Evolutionary conservation across 2,888 invertebrate species (phyloP), one percentile per base, ranked within the genome.

Genomic region (Crocallis elinguaria): DNA sequence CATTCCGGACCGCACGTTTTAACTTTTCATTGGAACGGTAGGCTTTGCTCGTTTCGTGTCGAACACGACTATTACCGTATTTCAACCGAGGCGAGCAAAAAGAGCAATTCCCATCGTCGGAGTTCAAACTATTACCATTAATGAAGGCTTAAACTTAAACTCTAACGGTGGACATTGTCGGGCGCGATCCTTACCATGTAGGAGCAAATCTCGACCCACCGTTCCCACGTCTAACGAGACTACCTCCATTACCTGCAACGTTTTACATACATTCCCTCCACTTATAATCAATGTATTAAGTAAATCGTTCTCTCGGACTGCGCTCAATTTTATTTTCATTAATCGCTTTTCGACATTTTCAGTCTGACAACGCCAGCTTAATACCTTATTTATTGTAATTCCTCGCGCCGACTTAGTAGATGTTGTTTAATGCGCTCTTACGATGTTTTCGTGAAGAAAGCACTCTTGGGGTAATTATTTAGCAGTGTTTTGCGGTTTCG

Each of bases 201-300:
- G 75, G 69, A 77, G 73, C 76, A 60, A 62, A 66, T 64, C 60
- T 64, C 68, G 60, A 62, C 57, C 64, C 66, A 57, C 56, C 78
- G 75, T 89, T 90, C 91, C 91, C 90, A 90, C 88, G 88, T 88
- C 85, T 89, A 91, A 91, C 88, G 79, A 89, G 88, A 75, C 88
- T 84, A 77, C 84, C 82, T 77, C 84, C 82, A 90, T 88, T 90
- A 88, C 87, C 79, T 78, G 71, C 77, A 76, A 77, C 86, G 77
- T 84, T 85, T 87, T 87, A 87, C 84, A 86, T 87, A 84, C 84
- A 85, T 84, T 84, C 86, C 77, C 75, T 74, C 69, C 82, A 80
- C 84, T 88, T 88, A 87, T 87, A 84, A 88, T 86, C 86, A 83
- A 87, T 83, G 81, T 88, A 86, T 88, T 87, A 86, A 88, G 81